Evolutionary conservation across 53 echinoderm and acorn worm species (phyloP).

Genomic region (Actinopyga echinites): DNA sequence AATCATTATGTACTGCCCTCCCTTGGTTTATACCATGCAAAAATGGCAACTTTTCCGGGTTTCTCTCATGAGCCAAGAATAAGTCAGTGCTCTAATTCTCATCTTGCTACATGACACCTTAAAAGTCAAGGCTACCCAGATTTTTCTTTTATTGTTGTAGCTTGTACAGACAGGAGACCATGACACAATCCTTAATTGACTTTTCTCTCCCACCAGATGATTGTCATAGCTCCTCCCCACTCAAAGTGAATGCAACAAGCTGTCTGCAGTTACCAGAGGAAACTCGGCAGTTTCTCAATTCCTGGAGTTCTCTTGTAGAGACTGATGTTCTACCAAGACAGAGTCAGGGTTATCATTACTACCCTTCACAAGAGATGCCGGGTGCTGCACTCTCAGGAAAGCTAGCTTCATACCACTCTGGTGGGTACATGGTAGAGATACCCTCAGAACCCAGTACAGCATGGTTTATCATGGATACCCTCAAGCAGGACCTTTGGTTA

Average conservation of each 20-base stretch:
- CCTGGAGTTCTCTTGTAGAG: not conserved
- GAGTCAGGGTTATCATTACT: slow-evolving; percentile 3
- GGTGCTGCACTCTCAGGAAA: not conserved
- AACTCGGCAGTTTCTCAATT: not conserved
- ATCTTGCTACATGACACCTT: no score
- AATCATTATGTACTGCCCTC: no score
- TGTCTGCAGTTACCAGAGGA: not conserved
- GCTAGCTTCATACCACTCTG: slow-evolving; percentile 6
- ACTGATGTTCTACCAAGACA: slow-evolving; percentile 14
- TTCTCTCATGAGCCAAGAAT: no score
- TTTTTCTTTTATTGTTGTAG: no score
- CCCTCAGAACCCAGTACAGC: slow-evolving; percentile 2
- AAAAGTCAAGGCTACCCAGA: no score
- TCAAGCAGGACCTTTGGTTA: slow-evolving; percentile 19
- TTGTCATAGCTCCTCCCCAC: slow-evolving; percentile 8
- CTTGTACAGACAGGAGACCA: no score
- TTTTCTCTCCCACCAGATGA: not conserved
- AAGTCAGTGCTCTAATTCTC: no score
- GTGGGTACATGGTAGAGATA: slow-evolving; percentile 34
- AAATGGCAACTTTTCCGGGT: no score
- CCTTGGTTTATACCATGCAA: no score
- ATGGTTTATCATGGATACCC: not conserved
- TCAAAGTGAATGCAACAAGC: not conserved
- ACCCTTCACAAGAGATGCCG: not conserved
- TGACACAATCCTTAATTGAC: not conserved